Percentiles rank a stretch among this genome's conserved stretches.
These are phyloP conservation scores for Brassicogethes aeneus DNA, from an alignment of 2,888 invertebrate genomes.

Conservation along the genomic window DNA sequence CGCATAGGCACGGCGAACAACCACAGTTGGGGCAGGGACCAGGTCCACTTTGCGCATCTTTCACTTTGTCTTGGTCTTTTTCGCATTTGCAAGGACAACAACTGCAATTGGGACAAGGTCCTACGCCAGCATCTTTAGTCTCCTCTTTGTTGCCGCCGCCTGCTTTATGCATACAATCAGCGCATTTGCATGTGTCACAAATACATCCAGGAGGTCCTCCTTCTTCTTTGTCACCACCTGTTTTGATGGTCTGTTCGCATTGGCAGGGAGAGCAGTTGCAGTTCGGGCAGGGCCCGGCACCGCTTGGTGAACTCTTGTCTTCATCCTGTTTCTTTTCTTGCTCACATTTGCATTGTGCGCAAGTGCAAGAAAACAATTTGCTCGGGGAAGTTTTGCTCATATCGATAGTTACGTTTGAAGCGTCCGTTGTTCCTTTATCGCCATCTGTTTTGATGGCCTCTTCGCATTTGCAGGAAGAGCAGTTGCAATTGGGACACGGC, in stretches of 20 bases:
- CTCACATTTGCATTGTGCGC: not conserved
- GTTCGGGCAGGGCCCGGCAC: not conserved
- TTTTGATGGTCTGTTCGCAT: not conserved
- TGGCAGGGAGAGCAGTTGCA: not conserved
- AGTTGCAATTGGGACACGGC: not conserved
- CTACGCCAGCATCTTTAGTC: not conserved
- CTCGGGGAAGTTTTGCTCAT: not conserved
- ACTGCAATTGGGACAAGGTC: not conserved
- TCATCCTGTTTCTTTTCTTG: not conserved
- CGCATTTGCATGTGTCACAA: conserved; percentile 1
- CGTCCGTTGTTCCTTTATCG: not conserved
- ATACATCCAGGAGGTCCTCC: not conserved
- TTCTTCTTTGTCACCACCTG: not conserved
- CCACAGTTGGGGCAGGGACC: not conserved
- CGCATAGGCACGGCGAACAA: not conserved
- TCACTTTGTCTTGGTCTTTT: not conserved
- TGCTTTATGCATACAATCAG: conserved; percentile 3
- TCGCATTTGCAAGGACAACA: not conserved
- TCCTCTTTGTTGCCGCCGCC: conserved; percentile 1
- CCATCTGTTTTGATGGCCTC: not conserved
- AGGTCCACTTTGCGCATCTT: not conserved
- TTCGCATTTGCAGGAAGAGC: not conserved
- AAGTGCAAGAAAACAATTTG: not conserved
- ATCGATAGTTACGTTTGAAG: not conserved
- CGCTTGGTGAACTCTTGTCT: not conserved